Evolutionary conservation across 30 jellyfish, hydroid and myxozoan species (phyloP).

Genomic region (Cassiopea andromeda): DNA sequence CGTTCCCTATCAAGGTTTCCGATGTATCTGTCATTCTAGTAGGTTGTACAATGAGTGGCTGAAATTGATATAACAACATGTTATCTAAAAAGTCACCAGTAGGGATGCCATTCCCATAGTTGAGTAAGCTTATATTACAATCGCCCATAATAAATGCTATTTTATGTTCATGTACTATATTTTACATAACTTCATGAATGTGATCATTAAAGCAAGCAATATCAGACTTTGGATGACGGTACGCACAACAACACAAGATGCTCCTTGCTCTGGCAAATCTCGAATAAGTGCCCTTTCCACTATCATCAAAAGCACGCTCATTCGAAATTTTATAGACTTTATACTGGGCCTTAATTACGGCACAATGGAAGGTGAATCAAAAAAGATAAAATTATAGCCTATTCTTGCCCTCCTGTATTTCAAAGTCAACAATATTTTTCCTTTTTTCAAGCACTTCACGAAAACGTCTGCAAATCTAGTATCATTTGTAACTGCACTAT

Average conservation of each 20-base stretch:
- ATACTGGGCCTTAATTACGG: no score
- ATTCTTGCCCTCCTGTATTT: no score
- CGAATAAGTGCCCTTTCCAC: no score
- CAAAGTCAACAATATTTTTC: no score
- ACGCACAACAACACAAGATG: neutral
- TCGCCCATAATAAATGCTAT: neutral
- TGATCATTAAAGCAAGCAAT: neutral
- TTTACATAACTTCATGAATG: neutral
- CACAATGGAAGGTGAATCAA: no score
- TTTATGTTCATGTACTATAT: neutral
- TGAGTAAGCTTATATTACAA: neutral
- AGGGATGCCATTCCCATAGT: neutral
- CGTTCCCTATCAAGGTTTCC: neutral
- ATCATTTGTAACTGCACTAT: no score
- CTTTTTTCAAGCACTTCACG: no score
- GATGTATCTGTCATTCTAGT: neutral
- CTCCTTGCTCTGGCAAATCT: neutral
- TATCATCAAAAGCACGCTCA: no score
- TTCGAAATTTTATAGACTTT: no score
- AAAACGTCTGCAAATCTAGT: no score
- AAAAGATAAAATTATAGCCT: no score
- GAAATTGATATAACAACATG: no score
- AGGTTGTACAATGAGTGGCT: neutral
- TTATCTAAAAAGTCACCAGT: neutral
- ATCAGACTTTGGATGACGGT: neutral